Evolutionary conservation across 2,888 invertebrate species (phyloP).

Genomic region (Hyposoter didymator): DNA sequence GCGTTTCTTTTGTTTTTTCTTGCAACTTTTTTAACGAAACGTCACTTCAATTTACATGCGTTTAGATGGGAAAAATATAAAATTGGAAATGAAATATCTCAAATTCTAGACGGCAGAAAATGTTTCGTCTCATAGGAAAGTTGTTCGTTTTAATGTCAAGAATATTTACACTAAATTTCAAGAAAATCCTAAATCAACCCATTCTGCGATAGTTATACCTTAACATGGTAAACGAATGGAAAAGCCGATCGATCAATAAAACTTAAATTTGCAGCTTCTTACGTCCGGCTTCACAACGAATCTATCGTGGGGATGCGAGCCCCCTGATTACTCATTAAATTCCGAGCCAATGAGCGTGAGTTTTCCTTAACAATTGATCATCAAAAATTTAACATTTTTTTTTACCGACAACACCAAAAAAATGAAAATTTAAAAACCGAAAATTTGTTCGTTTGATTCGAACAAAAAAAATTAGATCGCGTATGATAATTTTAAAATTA

Average conservation of each 20-base stretch:
- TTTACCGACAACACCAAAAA: background rate
- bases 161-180: too few relatives aligned
- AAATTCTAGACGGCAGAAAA: too few relatives aligned
- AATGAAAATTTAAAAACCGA: background rate
- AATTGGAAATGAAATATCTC: too few relatives aligned
- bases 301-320: conserved; percentile 88
- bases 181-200: too few relatives aligned
- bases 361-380: conserved; percentile 44
- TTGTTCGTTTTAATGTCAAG: too few relatives aligned
- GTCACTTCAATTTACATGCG: too few relatives aligned
- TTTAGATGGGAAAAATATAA: too few relatives aligned
- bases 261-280: conserved; percentile 84
- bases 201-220: too few relatives aligned
- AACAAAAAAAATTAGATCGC: background rate
- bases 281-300: conserved; percentile 89
- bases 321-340: conserved; percentile 89
- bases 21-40: too few relatives aligned
- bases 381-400: background rate
- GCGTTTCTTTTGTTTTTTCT: too few relatives aligned
- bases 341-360: conserved; percentile 87
- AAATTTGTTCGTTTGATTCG: background rate
- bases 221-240: background rate
- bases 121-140: too few relatives aligned
- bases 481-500: too few relatives aligned
- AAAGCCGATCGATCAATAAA: conserved; percentile 5